Evolutionary conservation across 2,888 invertebrate species (phyloP), one percentile per base, ranked within the genome.

Genomic region (Dynastes maya): DNA sequence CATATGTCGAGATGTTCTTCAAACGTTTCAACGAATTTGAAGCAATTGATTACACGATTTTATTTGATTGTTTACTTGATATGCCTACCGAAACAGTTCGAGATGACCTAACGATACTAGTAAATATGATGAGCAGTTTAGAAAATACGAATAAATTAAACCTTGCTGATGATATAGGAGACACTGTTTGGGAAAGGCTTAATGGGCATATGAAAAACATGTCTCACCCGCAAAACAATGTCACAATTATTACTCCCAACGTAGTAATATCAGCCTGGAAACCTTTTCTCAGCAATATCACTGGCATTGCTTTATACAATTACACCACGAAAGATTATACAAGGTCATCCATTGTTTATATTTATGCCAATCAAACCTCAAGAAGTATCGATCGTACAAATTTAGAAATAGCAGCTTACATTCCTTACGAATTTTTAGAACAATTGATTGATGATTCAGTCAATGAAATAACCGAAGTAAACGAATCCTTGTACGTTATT

Each of bases 401-500:
- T 5, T 70, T 70, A 53, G n/a, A 53, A 70, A n/a, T 29, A 29
- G 70, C 70, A 2, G 70, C 70, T 6, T 70, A 51, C n/a, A 16
- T 70, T 8, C 71, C 71, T 13, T 71, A 71, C 9, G 16, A 32
- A 37, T 71, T 71, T 55, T 32, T 71, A 32, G 32, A 71, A 32
- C 16, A 32, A 0, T 32, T 71, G n/a, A 53, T 37, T 11, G 2
- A n/a, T 37, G 37, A 13, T 37, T 8, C 37, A 29, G 6, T 4
- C 8, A 1, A 55, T 6, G 32, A 1, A 32, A 32, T 11, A 0
- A 55, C n/a, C 2, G 55, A 1, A 32, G 53, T 11, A 0, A 55
- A 16, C 2, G 55, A 32, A n/a, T 55, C 32, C 32, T 55, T 71
- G 6, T 32, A 55, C 13, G 27, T 55, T 8, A 16, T 32, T n/a